phyloP scores from a whole-genome alignment of 2,888 invertebrate genomes.

The Acholoe squamosa region DNA sequence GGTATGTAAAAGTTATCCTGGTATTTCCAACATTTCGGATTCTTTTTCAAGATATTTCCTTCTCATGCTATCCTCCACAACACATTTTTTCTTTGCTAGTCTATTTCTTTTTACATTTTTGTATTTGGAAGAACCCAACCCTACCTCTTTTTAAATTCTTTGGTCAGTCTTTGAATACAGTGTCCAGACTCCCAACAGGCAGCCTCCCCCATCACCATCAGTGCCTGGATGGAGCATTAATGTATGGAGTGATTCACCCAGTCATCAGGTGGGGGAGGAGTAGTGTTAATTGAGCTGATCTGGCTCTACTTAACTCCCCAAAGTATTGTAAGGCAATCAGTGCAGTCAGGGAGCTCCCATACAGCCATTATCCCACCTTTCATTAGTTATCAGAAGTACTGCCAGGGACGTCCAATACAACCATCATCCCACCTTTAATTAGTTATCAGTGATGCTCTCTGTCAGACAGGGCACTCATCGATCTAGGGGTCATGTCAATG shows the following conservation, averaged over 20 bases:
- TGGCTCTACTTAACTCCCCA: constrained; percentile 17
- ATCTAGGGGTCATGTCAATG: too few species aligned
- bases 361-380: background rate
- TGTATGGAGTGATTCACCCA: constrained; percentile 1
- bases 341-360: background rate
- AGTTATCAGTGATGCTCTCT: background rate
- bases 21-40: too few species aligned
- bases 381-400: background rate
- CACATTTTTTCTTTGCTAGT: too few species aligned
- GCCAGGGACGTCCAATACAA: too few species aligned
- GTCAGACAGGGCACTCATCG: background rate
- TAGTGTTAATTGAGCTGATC: constrained; percentile 4
- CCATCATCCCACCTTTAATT: constrained; percentile 7
- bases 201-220: background rate
- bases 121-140: too few species aligned
- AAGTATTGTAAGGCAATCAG: constrained; percentile 24
- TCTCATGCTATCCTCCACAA: too few species aligned
- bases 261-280: constrained; percentile 14
- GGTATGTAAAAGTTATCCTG: too few species aligned
- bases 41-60: too few species aligned
- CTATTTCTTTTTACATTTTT: too few species aligned
- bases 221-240: background rate
- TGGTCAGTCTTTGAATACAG: too few species aligned
- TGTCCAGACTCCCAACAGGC: too few species aligned
- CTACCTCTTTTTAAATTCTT: too few species aligned